Conservation (phyloP, 2,888 invertebrate genomes). For the Caenorhabditis panamensis region DNA sequence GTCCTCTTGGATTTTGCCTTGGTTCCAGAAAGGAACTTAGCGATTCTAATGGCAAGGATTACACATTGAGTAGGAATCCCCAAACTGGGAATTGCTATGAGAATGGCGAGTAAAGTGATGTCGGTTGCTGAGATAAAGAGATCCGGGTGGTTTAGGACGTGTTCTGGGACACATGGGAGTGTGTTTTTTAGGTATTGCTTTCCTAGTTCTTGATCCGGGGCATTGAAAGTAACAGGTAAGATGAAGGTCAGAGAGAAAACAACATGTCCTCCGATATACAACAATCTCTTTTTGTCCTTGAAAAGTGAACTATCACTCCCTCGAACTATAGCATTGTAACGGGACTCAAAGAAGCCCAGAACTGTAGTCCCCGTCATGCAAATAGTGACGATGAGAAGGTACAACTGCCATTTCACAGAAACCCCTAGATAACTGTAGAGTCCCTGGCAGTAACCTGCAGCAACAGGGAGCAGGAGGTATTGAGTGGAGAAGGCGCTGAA, state of each 20-base stretch:
- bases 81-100: constrained; percentile 7
- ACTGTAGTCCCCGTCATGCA: constrained; percentile 25
- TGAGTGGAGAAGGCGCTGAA: constrained; percentile 44
- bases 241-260: constrained; percentile 31
- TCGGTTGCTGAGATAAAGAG: constrained; percentile 31
- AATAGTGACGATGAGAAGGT: constrained; percentile 32
- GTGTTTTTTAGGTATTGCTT: constrained; percentile 9
- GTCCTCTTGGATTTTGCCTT: constrained; percentile 35
- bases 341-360: constrained; percentile 33
- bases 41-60: constrained; percentile 18
- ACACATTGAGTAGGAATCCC: constrained; percentile 12
- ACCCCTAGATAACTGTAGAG: constrained; percentile 14
- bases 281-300: neutral
- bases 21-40: constrained; percentile 18
- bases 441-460: constrained; percentile 30
- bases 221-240: constrained; percentile 22
- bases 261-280: constrained; percentile 27
- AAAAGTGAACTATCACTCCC: neutral
- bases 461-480: constrained; percentile 22
- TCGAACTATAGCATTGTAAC: constrained; percentile 11
- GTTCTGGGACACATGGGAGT: constrained; percentile 30
- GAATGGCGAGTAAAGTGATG: constrained; percentile 21
- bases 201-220: constrained; percentile 13
- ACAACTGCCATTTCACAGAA: constrained; percentile 26
- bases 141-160: constrained; percentile 24